Conservation (phyloP, 2,113 vertebrate genomes). For the Callipepla squamata region DNA sequence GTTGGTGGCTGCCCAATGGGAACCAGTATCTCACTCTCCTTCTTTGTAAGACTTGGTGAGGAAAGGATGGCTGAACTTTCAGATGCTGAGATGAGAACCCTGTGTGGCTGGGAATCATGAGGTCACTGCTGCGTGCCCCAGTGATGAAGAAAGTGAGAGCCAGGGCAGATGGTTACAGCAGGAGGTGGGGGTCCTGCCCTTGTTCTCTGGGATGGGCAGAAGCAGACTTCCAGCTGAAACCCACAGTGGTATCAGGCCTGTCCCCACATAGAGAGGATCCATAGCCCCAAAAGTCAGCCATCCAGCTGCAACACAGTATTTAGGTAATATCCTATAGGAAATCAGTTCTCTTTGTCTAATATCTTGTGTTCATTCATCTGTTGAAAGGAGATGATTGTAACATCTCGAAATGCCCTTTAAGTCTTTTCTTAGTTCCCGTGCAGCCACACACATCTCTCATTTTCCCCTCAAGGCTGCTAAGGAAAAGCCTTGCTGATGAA, state of each 20-base stretch:
- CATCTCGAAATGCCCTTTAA: slow-evolving; percentile 16
- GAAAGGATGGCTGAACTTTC: neutral
- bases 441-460: neutral
- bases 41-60: neutral
- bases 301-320: neutral
- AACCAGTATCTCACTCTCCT: neutral
- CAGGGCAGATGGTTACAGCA: neutral
- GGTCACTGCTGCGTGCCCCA: accelerated
- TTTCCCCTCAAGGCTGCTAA: slow-evolving; percentile 9
- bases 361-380: neutral
- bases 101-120: neutral
- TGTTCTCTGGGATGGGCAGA: neutral
- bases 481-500: slow-evolving; percentile 13
- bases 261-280: neutral
- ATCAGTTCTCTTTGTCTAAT: neutral
- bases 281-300: neutral
- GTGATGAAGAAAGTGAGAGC: no score
- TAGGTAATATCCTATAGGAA: neutral
- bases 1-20: neutral
- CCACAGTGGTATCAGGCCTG: neutral
- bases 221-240: neutral
- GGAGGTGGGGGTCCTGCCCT: neutral
- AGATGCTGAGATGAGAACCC: neutral
- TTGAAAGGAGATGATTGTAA: slow-evolving; percentile 5
- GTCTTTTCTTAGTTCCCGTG: neutral